Conservation (phyloP, 53 echinoderm and acorn worm genomes). For the Temnopleurus reevesii region DNA sequence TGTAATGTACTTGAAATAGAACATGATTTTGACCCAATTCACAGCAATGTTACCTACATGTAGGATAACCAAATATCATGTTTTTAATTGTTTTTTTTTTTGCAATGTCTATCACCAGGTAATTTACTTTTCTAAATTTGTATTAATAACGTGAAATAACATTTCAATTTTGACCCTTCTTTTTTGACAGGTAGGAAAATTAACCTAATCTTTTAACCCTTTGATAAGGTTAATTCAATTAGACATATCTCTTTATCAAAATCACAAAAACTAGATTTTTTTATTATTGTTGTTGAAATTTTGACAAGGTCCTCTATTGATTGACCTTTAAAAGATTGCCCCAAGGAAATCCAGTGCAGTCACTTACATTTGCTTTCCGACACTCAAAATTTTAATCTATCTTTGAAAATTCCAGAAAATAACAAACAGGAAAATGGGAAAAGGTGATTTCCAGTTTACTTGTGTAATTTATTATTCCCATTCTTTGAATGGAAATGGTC, state of each 20-base stretch:
- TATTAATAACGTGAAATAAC: background rate
- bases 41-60: too few species aligned
- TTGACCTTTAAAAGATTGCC: background rate
- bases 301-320: background rate
- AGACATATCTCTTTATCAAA: background rate
- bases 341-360: slow-evolving; percentile 18
- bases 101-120: background rate
- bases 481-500: background rate
- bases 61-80: too few species aligned
- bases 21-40: too few species aligned
- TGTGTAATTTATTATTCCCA: background rate
- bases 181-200: background rate
- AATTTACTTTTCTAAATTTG: background rate
- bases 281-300: background rate
- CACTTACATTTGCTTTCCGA: background rate
- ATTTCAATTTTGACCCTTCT: background rate
- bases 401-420: slow-evolving; percentile 1
- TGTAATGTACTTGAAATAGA: too few species aligned
- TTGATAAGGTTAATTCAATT: background rate
- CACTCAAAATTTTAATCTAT: slow-evolving; percentile 21
- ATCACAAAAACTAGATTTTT: background rate
- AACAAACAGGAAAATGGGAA: background rate
- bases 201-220: background rate
- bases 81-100: too few species aligned
- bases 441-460: background rate